These are phyloP conservation scores for Anoplophora glabripennis DNA, from an alignment of 1,140 invertebrate species.

Conservation along the genomic window DNA sequence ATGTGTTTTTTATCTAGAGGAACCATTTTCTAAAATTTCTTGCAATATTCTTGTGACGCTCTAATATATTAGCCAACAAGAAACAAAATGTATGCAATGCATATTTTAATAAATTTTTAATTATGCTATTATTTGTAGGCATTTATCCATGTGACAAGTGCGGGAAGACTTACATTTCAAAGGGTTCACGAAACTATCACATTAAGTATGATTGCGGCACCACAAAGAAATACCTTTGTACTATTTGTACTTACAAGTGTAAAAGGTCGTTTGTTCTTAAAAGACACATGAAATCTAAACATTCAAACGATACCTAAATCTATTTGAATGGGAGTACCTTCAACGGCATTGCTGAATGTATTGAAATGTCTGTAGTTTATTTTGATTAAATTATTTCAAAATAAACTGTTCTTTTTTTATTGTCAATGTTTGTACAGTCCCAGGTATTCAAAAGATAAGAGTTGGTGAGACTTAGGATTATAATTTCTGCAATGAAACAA, in stretches of 20 bases:
- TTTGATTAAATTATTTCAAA: neutral
- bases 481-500: too few relatives aligned
- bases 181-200: slow-evolving; percentile 51
- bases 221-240: slow-evolving; percentile 32
- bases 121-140: slow-evolving; percentile 1
- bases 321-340: neutral
- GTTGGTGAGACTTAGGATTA: too few relatives aligned
- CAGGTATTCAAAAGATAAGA: too few relatives aligned
- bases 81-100: neutral
- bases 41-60: neutral
- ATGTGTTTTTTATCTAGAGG: neutral
- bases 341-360: neutral
- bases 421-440: too few relatives aligned
- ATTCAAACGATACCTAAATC: neutral
- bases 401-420: neutral
- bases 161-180: slow-evolving; percentile 7
- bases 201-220: slow-evolving; percentile 53
- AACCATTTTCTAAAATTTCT: neutral
- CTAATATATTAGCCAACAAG: neutral
- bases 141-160: slow-evolving; percentile 7
- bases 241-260: neutral
- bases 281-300: neutral
- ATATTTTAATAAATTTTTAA: neutral
- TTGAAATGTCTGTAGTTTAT: neutral
- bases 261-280: neutral